A percentile compares a stretch with the other conserved stretches of the same genome.
Conservation (phyloP, 1,140 invertebrate species). For the Vanessa tameamea region DNA sequence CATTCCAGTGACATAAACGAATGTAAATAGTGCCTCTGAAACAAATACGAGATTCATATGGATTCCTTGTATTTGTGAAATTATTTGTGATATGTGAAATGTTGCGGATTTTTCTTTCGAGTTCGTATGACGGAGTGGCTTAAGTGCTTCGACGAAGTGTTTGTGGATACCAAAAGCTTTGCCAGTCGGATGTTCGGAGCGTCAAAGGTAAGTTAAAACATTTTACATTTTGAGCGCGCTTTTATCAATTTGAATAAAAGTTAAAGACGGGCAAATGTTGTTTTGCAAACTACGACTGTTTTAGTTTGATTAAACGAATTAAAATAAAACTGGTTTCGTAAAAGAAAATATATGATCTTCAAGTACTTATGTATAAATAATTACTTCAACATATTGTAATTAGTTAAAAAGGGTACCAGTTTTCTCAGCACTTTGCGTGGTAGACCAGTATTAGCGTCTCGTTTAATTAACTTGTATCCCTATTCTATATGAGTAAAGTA, state of each 20-base stretch:
- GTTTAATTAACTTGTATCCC: too few species aligned
- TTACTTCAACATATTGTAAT: too few species aligned
- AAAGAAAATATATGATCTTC: not conserved
- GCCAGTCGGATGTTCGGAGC: slow-evolving; percentile 16
- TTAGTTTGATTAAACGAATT: slow-evolving; percentile 2
- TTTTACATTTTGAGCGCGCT: slow-evolving; percentile 34
- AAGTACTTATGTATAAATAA: too few species aligned
- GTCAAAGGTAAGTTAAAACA: slow-evolving; percentile 34
- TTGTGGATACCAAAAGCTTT: slow-evolving; percentile 28
- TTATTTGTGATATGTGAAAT: slow-evolving; percentile 24
- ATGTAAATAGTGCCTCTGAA: not conserved
- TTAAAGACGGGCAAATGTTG: slow-evolving; percentile 13
- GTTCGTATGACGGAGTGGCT: slow-evolving; percentile 16
- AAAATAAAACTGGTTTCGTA: not conserved
- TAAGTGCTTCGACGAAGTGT: slow-evolving; percentile 24
- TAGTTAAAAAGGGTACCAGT: too few species aligned
- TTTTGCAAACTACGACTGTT: not conserved
- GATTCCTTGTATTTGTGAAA: not conserved
- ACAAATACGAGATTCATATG: not conserved
- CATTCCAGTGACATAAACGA: slow-evolving; percentile 18
- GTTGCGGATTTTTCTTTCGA: slow-evolving; percentile 16
- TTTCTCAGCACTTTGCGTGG: too few species aligned
- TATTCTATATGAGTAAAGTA: too few species aligned
- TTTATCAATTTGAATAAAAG: slow-evolving; percentile 38
- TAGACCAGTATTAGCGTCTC: too few species aligned